Base-by-base conservation (phyloP, 2,888 invertebrate species). In the Volucella inanis region DNA sequence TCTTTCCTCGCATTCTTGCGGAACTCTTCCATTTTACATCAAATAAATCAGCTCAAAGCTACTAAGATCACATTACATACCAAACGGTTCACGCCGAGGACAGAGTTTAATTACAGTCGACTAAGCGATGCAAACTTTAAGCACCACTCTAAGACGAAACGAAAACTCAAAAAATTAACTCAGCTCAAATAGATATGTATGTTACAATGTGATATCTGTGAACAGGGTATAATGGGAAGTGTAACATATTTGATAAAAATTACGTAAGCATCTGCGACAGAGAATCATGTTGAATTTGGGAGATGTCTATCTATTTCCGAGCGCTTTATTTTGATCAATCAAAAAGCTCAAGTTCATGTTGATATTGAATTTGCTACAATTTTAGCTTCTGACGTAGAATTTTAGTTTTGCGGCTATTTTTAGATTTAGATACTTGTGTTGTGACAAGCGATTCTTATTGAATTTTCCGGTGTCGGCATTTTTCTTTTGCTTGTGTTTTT, bases 321-420 rank as follows among this genome's bases (percentile, higher is more conserved):
- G 11, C 43, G 15, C 18, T 61, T 62, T 47, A 39, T 55, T 64
- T 55, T 54, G 14, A 12, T 64, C 54, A 70, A 50, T 78, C 43
- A 57, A 71, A 78, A 65, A 71, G 57, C 50, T 52, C 78, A 78
- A 71, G 71, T 64, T 78, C 55, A 59, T 22, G 50, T 59, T 79
- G 31, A 65, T 15, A 31, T 6, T 31, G 31, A 39, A 52, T 59
- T 47, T 22, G 65, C 52, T 22, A 18, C 15, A 22, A 15, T 31
- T 55, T 72, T 43, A 15, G 38, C 9, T 43, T 47, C 54, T 65
- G 64, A 75, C 49, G 55, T 49, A 15, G 45, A 1, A 38, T 52
- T 62, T 62, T 52, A 64, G 70, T 43, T 70, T 22, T 49, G 52
- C 50, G 47, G 49, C 15, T 75, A 67, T 75, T 75, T 67, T 22